A percentile compares a stretch with the other conserved stretches of the same genome.
These are phyloP conservation scores for Podarcis raffonei DNA, from an alignment of 2,113 vertebrate genomes.

Conservation along the genomic window DNA sequence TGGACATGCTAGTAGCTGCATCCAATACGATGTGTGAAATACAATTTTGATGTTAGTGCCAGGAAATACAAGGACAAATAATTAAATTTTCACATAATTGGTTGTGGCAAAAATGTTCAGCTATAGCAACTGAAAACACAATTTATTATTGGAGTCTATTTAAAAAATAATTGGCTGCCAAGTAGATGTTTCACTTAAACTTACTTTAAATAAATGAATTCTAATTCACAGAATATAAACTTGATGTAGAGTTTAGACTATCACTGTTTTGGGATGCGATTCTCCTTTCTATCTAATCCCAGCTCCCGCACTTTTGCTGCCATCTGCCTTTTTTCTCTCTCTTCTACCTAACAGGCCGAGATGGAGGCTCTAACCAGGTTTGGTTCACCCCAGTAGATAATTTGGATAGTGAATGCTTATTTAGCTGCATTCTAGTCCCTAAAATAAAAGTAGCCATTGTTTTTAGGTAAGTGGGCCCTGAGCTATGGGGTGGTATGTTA, in stretches of 20 bases:
- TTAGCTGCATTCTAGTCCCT: neutral
- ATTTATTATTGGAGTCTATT: conserved; percentile 35
- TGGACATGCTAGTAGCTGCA: conserved; percentile 42
- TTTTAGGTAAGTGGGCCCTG: neutral
- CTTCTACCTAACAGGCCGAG: neutral
- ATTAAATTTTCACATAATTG: conserved; percentile 48
- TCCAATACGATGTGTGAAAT: conserved; percentile 11
- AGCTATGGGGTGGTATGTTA: neutral
- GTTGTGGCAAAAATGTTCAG: conserved; percentile 31
- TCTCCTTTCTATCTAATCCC: neutral
- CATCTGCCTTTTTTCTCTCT: neutral
- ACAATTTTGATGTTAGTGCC: conserved; percentile 43
- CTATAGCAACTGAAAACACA: conserved; percentile 16
- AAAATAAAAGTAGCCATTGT: neutral
- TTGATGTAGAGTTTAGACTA: neutral
- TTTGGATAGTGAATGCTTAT: neutral
- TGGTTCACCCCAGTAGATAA: neutral
- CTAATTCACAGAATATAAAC: conserved; percentile 12
- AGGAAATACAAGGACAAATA: conserved; percentile 51
- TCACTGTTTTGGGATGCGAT: too few species aligned
- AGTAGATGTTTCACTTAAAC: conserved; percentile 29
- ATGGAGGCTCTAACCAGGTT: neutral
- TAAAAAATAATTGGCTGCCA: conserved; percentile 17
- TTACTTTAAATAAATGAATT: conserved; percentile 36
- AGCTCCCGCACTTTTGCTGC: neutral